phyloP scores from a whole-genome alignment of 2,797 vertebrate species.

The Myotis vivesi region DNA sequence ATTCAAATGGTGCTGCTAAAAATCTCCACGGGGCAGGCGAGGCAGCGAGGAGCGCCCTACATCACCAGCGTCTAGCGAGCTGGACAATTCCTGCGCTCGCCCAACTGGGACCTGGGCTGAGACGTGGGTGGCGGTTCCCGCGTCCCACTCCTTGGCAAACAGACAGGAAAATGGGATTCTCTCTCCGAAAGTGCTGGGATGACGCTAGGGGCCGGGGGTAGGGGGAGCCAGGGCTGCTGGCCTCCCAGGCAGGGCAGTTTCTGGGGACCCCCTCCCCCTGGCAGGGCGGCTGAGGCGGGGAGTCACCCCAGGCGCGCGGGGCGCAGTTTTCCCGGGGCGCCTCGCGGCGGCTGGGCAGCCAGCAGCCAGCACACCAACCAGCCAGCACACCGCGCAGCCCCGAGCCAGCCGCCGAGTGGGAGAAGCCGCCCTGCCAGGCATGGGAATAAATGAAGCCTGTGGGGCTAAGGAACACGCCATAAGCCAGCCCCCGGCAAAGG shows the following conservation, averaged over 20 bases:
- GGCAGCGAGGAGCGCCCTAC: conserved; percentile 73
- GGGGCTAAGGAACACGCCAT: conserved; percentile 33
- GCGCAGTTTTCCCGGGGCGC: conserved; percentile 5
- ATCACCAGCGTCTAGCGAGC: conserved; percentile 82
- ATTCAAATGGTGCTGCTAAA: conserved; percentile 89
- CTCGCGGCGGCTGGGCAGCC: conserved; percentile 26
- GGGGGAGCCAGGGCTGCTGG: not conserved
- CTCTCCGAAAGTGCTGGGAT: conserved; percentile 42
- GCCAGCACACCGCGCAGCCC: conserved; percentile 46
- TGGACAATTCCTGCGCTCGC: conserved; percentile 83
- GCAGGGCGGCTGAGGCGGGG: not conserved
- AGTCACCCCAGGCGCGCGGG: not conserved
- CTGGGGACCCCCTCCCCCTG: not conserved
- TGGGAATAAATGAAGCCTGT: conserved; percentile 68
- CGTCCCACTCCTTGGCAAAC: conserved; percentile 61
- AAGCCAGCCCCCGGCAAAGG: conserved; percentile 14
- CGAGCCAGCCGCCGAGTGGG: not conserved
- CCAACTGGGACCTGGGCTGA: conserved; percentile 83
- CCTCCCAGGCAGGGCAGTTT: not conserved
- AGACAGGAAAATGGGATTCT: conserved; percentile 62
- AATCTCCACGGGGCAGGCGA: conserved; percentile 81
- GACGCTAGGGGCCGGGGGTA: not conserved
- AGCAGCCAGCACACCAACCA: conserved; percentile 40
- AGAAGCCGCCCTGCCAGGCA: conserved; percentile 70
- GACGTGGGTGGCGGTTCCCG: conserved; percentile 67